Evolutionary conservation across 2,797 vertebrate species (phyloP).

Genomic region (Triplophysa bombifrons): DNA sequence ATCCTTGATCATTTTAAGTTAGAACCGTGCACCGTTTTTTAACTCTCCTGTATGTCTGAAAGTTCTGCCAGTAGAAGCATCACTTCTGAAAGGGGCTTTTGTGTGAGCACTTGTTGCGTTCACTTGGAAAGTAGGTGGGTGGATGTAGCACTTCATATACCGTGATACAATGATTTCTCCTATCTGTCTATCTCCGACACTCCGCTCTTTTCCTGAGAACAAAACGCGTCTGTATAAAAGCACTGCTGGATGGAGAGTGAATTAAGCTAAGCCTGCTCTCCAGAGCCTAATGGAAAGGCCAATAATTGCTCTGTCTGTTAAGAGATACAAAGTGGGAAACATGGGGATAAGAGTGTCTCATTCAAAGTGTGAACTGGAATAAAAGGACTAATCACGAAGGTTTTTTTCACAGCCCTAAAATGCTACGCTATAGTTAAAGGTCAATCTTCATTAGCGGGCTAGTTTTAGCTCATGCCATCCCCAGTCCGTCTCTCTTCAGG

Average conservation of each 20-base stretch:
- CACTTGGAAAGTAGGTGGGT: constrained; percentile 49
- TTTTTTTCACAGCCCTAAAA: constrained; percentile 45
- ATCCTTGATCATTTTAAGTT: background rate
- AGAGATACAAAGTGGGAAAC: constrained; percentile 52
- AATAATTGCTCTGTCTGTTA: constrained; percentile 60
- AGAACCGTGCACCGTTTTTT: background rate
- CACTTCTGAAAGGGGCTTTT: constrained; percentile 44
- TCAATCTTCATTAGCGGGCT: constrained; percentile 60
- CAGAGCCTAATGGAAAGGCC: constrained; percentile 55
- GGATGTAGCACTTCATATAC: constrained; percentile 53
- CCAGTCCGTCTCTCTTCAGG: constrained; percentile 45
- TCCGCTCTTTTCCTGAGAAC: constrained; percentile 42
- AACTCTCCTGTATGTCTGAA: constrained; percentile 1
- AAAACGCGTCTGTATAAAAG: constrained; percentile 46
- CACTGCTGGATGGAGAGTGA: constrained; percentile 60
- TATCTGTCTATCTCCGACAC: constrained; percentile 45
- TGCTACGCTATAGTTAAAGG: constrained; percentile 52
- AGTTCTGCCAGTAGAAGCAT: constrained; percentile 27
- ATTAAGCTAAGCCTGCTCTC: constrained; percentile 50
- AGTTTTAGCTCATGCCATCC: constrained; percentile 55
- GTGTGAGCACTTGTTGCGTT: constrained; percentile 47
- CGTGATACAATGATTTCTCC: constrained; percentile 53
- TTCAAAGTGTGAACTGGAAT: constrained; percentile 56
- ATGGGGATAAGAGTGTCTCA: constrained; percentile 52
- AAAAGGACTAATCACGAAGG: constrained; percentile 58